These are phyloP conservation scores for Drosophila nasuta DNA, from an alignment of 1,140 invertebrate species.

Conservation along the genomic window DNA sequence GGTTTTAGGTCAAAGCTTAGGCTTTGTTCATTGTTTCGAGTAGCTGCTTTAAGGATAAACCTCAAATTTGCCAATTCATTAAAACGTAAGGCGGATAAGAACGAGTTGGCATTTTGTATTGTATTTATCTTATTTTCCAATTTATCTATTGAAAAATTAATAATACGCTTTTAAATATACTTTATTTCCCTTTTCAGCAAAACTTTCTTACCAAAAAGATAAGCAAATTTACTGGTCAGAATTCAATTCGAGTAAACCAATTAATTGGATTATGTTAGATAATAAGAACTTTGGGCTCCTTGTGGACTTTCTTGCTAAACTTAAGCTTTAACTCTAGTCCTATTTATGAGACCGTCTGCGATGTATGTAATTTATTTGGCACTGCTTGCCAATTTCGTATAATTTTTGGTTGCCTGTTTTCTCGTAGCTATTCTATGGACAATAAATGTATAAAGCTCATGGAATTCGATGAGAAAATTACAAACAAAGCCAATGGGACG, in stretches of 20 bases:
- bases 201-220: not conserved
- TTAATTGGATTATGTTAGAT: constrained; percentile 14
- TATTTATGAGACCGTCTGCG: constrained; percentile 3
- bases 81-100: not conserved
- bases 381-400: constrained; percentile 24
- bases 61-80: constrained; percentile 7
- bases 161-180: too few relatives aligned
- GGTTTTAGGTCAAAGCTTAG: constrained; percentile 7
- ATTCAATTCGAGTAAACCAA: constrained; percentile 10
- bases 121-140: not conserved
- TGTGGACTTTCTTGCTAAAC: not conserved
- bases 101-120: not conserved
- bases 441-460: constrained; percentile 35
- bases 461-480: constrained; percentile 47
- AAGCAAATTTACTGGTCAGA: not conserved
- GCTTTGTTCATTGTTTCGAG: not conserved
- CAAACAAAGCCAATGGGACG: constrained; percentile 49
- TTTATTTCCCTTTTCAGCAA: too few relatives aligned
- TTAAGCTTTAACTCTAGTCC: constrained; percentile 6
- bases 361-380: constrained; percentile 46
- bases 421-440: constrained; percentile 16
- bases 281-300: constrained; percentile 19
- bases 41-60: not conserved
- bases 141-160: too few relatives aligned
- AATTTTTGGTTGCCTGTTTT: constrained; percentile 23